Evolutionary conservation across 1,140 invertebrate genomes (phyloP), one percentile per base, ranked within the genome.

Genomic region (Zaprionus africanus): DNA sequence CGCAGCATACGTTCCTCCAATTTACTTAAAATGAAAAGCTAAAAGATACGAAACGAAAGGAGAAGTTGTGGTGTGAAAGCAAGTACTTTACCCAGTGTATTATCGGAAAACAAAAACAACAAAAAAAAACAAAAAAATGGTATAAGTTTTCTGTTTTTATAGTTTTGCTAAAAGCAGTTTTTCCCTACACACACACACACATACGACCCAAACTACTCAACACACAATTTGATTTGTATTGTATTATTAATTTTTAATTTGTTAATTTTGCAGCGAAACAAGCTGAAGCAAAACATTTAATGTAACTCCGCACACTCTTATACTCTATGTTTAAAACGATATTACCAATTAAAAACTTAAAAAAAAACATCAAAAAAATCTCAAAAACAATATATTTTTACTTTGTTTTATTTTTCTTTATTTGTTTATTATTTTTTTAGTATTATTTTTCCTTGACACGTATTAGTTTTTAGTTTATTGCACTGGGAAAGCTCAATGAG

Each of bases 201-300:
- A 46, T n/a, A 46, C 41, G 17, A 17, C 41, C 41, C 41, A 28
- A 19, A 63, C 54, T 43, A 63, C 54, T 43, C 65, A 60, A 51
- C 41, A 60, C 70, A 58, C 49, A 36, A 43, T 53, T 72, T 79
- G 57, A 59, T 57, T 56, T 75, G 51, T 63, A 46, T 74, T 88
- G 79, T 88, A 80, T 88, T 83, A 85, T 86, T 86, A 87, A 84
- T 70, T 81, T 87, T 71, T 87, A 87, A 77, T 86, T 79, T 80
- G 79, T 86, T 87, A 73, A 67, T 46, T 56, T 64, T 72, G 41
- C 62, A 65, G 51, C 81, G 56, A 41, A 66, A 76, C 26, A 74
- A 71, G 46, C 34, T 56, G 36, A 57, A 76, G 73, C 58, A 69
- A 53, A 74, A 82, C 79, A 82, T 80, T 80, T 74, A 87, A 87